These are phyloP conservation scores for Agapornis canus DNA, from an alignment of 2,797 vertebrate species.

Conservation along the genomic window DNA sequence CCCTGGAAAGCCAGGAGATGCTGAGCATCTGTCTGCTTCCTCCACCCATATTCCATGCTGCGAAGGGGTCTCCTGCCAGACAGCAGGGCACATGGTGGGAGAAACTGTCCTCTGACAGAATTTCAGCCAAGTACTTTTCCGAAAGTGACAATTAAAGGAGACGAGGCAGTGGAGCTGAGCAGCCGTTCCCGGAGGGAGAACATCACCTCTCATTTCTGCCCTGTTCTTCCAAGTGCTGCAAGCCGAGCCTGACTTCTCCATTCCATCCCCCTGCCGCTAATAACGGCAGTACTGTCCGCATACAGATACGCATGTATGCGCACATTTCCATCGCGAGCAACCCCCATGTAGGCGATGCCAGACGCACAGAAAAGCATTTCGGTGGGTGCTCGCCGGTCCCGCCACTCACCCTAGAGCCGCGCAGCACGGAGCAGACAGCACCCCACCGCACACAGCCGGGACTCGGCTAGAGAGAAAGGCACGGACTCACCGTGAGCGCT, in stretches of 20 bases:
- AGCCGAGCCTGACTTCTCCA: neutral
- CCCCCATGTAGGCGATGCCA: rapidly evolving
- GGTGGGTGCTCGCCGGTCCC: neutral
- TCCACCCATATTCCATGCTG: neutral
- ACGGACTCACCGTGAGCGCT: constrained; percentile 31
- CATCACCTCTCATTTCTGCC: neutral
- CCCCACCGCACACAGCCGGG: rapidly evolving
- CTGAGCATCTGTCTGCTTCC: neutral
- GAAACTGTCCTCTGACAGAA: neutral
- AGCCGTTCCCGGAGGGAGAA: neutral
- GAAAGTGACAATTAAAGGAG: neutral
- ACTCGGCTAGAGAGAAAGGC: neutral
- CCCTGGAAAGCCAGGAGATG: neutral
- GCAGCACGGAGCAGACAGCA: neutral
- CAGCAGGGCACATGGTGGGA: neutral
- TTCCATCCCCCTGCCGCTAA: neutral
- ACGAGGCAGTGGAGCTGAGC: neutral
- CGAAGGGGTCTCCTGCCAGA: neutral
- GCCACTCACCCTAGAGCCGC: neutral
- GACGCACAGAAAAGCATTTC: neutral
- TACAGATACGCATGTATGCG: rapidly evolving
- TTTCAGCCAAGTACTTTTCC: neutral
- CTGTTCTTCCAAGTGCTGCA: neutral
- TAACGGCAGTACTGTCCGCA: rapidly evolving
- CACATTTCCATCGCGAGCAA: rapidly evolving